A percentile compares a stretch with the other conserved stretches of the same genome.
These are phyloP conservation scores for Pharmacophagus antenor DNA, from an alignment of 2,888 invertebrate species.

Conservation along the genomic window DNA sequence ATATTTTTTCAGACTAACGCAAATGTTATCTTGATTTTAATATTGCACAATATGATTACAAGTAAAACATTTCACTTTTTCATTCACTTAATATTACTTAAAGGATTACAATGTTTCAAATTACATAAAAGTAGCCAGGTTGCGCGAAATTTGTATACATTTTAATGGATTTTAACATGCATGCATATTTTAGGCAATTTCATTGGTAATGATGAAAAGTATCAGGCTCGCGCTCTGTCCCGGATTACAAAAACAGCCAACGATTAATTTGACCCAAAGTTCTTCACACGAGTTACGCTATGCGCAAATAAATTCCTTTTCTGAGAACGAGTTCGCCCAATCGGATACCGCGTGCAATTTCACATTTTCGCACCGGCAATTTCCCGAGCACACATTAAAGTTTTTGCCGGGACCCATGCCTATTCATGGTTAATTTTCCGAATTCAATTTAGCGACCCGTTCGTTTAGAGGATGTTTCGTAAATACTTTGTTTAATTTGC, in stretches of 20 bases:
- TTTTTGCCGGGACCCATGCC: conserved; percentile 60
- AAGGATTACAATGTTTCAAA: too few relatives aligned
- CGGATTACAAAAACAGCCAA: not conserved
- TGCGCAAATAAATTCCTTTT: conserved; percentile 67
- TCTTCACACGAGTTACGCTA: conserved; percentile 53
- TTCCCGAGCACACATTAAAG: conserved; percentile 64
- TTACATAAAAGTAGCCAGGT: too few relatives aligned
- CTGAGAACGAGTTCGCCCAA: conserved; percentile 55
- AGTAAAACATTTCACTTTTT: too few relatives aligned
- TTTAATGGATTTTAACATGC: not conserved
- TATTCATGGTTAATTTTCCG: conserved; percentile 68
- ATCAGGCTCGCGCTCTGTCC: not conserved
- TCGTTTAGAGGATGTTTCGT: conserved; percentile 59
- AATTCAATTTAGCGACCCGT: conserved; percentile 66
- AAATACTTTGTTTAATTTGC: conserved; percentile 70
- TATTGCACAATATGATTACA: too few relatives aligned
- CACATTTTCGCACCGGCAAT: conserved; percentile 65
- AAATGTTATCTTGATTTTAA: too few relatives aligned
- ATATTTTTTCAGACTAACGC: too few relatives aligned
- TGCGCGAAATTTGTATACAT: too few relatives aligned
- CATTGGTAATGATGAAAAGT: not conserved
- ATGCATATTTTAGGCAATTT: not conserved
- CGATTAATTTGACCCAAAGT: conserved; percentile 28
- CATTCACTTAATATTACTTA: too few relatives aligned
- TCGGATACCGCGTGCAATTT: conserved; percentile 65